Percentiles rank a stretch among this genome's conserved stretches.
Conservation (phyloP, 1,140 invertebrate species). For the silkworm (Bombyx mori) region DNA sequence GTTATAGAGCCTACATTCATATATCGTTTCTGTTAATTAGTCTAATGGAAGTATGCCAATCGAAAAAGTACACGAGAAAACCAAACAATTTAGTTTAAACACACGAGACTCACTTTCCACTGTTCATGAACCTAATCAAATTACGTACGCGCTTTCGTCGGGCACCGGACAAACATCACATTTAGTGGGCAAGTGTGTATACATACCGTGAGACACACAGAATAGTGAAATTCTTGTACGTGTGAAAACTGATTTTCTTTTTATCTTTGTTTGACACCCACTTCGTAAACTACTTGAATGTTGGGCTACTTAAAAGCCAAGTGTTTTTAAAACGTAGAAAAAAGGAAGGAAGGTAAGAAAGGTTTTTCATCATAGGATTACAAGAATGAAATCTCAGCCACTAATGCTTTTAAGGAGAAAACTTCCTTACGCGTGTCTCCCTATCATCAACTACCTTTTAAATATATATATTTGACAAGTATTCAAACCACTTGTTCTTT, state of each 20-base stretch:
- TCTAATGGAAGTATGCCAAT: background rate
- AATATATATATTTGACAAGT: too few species aligned
- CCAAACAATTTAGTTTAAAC: constrained; percentile 8
- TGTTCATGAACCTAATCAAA: constrained; percentile 34
- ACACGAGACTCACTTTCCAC: constrained; percentile 48
- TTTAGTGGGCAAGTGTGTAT: too few species aligned
- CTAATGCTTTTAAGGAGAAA: too few species aligned
- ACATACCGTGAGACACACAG: background rate
- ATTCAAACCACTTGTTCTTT: too few species aligned
- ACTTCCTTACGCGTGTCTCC: too few species aligned
- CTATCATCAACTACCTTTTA: too few species aligned
- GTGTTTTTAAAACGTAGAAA: too few species aligned
- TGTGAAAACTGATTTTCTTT: constrained; percentile 22
- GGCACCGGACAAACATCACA: constrained; percentile 11
- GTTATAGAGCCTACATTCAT: too few species aligned
- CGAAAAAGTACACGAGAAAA: background rate
- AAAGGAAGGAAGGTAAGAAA: too few species aligned
- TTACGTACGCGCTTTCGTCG: constrained; percentile 18
- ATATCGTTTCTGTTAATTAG: too few species aligned
- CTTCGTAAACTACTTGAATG: background rate
- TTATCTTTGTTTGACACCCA: constrained; percentile 12
- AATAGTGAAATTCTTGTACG: constrained; percentile 17
- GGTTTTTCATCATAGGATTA: too few species aligned
- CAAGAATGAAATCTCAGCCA: too few species aligned
- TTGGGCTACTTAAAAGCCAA: background rate